phyloP scores from a whole-genome alignment of 2,113 vertebrate genomes.

The Copsychus sechellarum region DNA sequence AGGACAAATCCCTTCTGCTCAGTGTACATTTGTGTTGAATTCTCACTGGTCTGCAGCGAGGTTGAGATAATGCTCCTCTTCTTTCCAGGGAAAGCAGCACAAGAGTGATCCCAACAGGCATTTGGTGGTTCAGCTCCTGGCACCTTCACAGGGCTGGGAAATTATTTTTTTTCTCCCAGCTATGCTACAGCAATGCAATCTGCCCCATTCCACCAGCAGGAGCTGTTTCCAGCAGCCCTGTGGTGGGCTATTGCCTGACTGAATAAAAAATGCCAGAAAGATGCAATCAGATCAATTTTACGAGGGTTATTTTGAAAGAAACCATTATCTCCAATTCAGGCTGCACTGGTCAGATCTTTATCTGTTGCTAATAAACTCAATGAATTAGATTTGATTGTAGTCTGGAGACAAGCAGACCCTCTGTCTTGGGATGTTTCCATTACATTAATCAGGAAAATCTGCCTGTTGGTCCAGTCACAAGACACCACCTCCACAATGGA shows the following conservation, averaged over 20 bases:
- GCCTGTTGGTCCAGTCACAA: not conserved
- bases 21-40: not conserved
- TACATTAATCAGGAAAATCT: not conserved
- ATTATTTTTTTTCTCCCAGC: not conserved
- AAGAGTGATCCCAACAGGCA: accelerated
- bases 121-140: not conserved
- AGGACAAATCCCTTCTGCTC: conserved; percentile 41
- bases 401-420: not conserved
- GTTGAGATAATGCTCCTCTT: not conserved
- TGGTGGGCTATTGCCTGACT: not conserved
- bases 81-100: not conserved
- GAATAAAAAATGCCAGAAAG: not conserved
- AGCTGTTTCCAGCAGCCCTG: not conserved
- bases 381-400: not conserved
- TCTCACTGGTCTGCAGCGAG: not conserved
- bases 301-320: not conserved
- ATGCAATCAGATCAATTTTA: not conserved
- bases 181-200: not conserved
- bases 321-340: not conserved
- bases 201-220: not conserved
- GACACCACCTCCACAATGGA: not conserved
- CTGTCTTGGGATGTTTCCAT: not conserved
- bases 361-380: not conserved
- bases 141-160: not conserved
- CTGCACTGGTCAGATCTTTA: not conserved